A percentile compares a stretch with the other conserved stretches of the same genome.
phyloP scores from a whole-genome alignment of 2,113 vertebrate genomes.

The Australoheros scitulus region DNA sequence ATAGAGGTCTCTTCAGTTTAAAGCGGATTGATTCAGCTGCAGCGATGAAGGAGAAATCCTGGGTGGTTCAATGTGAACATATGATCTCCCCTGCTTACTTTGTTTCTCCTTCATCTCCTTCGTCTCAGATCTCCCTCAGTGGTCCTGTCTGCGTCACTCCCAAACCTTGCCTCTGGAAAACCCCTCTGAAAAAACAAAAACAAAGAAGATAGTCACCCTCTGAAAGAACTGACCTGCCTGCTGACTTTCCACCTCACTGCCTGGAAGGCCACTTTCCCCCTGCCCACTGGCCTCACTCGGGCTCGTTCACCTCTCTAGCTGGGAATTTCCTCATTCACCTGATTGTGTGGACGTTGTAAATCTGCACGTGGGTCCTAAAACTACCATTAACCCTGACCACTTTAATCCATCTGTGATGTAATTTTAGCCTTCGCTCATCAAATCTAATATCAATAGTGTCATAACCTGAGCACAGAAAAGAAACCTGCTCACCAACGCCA shows the following conservation, averaged over 20 bases:
- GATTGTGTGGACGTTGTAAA: background rate
- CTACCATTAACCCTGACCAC: background rate
- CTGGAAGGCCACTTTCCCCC: background rate
- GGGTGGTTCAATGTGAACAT: too few species aligned
- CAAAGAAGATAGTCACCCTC: background rate
- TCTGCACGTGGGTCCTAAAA: background rate
- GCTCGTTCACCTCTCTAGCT: background rate
- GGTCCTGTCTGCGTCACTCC: background rate
- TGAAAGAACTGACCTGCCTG: background rate
- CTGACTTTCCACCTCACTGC: background rate
- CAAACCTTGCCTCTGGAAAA: background rate
- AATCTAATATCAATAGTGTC: background rate
- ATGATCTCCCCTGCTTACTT: too few species aligned
- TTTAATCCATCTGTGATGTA: background rate
- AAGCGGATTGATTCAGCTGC: too few species aligned
- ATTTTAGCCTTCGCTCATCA: background rate
- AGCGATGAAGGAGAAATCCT: too few species aligned
- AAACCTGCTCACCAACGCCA: too few species aligned
- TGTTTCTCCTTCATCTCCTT: background rate
- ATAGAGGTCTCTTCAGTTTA: too few species aligned
- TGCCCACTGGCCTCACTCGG: background rate
- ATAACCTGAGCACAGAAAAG: background rate
- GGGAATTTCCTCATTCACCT: rapidly evolving
- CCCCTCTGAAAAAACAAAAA: background rate
- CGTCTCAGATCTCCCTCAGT: background rate